These are phyloP conservation scores for Palythoa grandiflora DNA, from an alignment of 92 coral and sea anemone genomes.

Conservation along the genomic window DNA sequence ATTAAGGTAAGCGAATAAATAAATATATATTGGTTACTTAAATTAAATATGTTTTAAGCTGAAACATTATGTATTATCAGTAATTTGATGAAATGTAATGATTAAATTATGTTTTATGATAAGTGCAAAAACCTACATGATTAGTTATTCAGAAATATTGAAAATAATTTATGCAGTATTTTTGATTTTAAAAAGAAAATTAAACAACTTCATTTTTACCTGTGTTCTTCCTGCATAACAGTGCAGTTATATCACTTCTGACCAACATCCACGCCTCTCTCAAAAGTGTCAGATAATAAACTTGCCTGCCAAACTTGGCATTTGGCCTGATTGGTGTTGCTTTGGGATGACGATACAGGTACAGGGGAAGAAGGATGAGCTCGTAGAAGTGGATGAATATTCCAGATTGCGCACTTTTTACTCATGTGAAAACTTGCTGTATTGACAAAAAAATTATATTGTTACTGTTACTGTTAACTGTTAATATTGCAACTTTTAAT, in stretches of 20 bases:
- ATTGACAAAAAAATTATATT: constrained; percentile 18
- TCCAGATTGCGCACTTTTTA: constrained; percentile 53
- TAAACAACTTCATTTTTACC: constrained; percentile 40
- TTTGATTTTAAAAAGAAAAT: neutral
- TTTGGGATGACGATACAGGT: constrained; percentile 45
- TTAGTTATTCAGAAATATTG: constrained; percentile 5
- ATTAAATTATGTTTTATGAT: neutral
- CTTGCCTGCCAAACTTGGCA: constrained; percentile 54
- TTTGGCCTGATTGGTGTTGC: constrained; percentile 61
- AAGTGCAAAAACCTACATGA: neutral
- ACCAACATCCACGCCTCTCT: constrained; percentile 57
- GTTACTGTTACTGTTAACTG: neutral
- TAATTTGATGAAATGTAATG: no score
- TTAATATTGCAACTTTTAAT: no score
- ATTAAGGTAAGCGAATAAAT: no score
- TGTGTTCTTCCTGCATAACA: constrained; percentile 40
- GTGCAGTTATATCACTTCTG: no score
- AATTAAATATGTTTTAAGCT: no score
- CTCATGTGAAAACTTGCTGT: constrained; percentile 59
- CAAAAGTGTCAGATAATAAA: constrained; percentile 44
- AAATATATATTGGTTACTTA: no score
- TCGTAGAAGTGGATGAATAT: constrained; percentile 59
- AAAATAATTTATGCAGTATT: constrained; percentile 1
- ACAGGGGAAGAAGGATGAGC: constrained; percentile 41
- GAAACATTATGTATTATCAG: no score